These are phyloP conservation scores for Himalopsyche japonica DNA, from an alignment of 2,888 invertebrate species.

Conservation along the genomic window DNA sequence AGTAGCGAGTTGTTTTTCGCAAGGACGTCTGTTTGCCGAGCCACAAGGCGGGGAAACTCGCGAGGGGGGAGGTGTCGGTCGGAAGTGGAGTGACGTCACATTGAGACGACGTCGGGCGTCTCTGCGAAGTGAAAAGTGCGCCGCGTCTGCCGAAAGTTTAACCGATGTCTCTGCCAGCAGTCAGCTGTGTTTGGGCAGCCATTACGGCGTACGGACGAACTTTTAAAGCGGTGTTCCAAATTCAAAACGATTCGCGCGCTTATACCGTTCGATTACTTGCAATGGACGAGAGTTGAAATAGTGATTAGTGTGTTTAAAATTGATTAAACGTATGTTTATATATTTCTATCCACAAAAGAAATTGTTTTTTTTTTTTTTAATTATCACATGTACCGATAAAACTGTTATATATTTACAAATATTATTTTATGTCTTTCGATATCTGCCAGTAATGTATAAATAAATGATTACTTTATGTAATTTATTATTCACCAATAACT, in stretches of 20 bases:
- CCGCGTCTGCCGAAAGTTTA: not conserved
- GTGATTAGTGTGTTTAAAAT: not conserved
- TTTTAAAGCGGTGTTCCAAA: not conserved
- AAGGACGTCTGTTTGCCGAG: not conserved
- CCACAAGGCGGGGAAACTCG: not conserved
- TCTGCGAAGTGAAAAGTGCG: not conserved
- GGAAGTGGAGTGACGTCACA: not conserved
- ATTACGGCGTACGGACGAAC: not conserved
- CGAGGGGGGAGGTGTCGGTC: not conserved
- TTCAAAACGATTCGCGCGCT: not conserved
- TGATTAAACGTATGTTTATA: not conserved
- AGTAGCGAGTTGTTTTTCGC: not conserved
- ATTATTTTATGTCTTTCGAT: too few relatives aligned
- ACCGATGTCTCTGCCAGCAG: not conserved
- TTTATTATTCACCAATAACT: too few relatives aligned
- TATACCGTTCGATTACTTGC: not conserved
- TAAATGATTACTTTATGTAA: too few relatives aligned
- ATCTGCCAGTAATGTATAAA: too few relatives aligned
- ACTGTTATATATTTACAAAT: too few relatives aligned
- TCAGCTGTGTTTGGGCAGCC: not conserved
- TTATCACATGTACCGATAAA: too few relatives aligned
- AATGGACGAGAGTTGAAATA: not conserved
- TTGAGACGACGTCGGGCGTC: not conserved
- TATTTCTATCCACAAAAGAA: too few relatives aligned
- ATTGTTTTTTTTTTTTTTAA: too few relatives aligned